Base-by-base conservation (phyloP, 2,113 vertebrate genomes). In the Xyrauchen texanus region DNA sequence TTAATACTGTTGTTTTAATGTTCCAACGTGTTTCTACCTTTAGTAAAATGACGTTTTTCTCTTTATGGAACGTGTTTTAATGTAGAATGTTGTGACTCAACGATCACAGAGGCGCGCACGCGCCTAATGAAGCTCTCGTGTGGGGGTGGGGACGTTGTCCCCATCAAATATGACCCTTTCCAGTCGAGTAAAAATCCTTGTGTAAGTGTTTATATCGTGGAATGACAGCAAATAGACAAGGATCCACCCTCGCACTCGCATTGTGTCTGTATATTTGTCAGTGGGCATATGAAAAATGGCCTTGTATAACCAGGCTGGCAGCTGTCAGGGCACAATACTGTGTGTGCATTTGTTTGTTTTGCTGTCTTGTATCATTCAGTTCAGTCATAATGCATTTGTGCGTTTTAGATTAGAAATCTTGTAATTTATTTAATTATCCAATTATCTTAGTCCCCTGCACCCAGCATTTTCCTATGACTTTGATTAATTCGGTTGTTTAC, bases 101-200 rank as follows among this genome's bases (percentile, higher is more conserved):
- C 55, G 15, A 15, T 76, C 42, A 52, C 67, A 70, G 55, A 61
- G n/a, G 45, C 34, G 15, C 57, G 74, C 62, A 77, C 13, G 5
- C 3, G 45, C 44, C 21, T 51, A 11, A 15, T 63, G 57, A 53
- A 70, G 67, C 57, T 46, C 77, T 60, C 16, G 57, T 78, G 66
- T 76, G 74, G 74, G 73, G 58, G 77, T 70, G 77, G 77, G 77
- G 77, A 70, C 53, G 58, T 45, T 49, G 65, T 70, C 77, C 46
- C 58, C 49, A 63, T 70, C 67, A 78, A 70, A 52, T 62, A 70
- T 78, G 77, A 70, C 66, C 66, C 66, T 69, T 52, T 62, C 67
- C 8, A 68, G 7, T 52, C 16, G 0, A 15, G 8, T 78, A 16
- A 5, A 49, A 21, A 15, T 34, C 8, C 8, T 49, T 49, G 47